Evolutionary conservation across 2,113 vertebrate species (phyloP).

Genomic region (Tyrannus savana): DNA sequence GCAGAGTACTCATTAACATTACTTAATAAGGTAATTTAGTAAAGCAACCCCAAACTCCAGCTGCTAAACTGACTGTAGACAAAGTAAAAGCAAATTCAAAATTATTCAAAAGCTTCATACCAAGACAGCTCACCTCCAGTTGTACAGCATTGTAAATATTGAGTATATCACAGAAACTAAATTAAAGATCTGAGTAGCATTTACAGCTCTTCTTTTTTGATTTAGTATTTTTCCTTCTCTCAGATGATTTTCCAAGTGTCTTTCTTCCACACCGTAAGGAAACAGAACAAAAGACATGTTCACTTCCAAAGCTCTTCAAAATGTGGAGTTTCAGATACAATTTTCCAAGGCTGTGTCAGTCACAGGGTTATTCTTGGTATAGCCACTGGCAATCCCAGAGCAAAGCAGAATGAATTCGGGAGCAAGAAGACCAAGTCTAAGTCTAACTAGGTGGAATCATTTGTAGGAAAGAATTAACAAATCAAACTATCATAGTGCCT

Average conservation of each 20-base stretch:
- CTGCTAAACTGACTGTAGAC: background rate
- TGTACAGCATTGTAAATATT: background rate
- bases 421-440: background rate
- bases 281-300: background rate
- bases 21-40: background rate
- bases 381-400: background rate
- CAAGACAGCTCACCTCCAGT: background rate
- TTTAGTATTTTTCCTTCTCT: background rate
- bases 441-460: background rate
- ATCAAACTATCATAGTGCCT: background rate
- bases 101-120: background rate
- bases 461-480: background rate
- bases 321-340: background rate
- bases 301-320: background rate
- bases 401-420: conserved; percentile 8
- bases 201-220: background rate
- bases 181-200: background rate
- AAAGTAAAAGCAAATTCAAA: background rate
- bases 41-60: background rate
- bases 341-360: conserved; percentile 17
- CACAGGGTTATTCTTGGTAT: background rate
- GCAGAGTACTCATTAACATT: background rate
- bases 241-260: background rate
- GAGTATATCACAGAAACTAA: background rate
- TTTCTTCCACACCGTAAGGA: background rate